Conservation (phyloP, 2,113 vertebrate species). For the Pleuronectes platessa region DNA sequence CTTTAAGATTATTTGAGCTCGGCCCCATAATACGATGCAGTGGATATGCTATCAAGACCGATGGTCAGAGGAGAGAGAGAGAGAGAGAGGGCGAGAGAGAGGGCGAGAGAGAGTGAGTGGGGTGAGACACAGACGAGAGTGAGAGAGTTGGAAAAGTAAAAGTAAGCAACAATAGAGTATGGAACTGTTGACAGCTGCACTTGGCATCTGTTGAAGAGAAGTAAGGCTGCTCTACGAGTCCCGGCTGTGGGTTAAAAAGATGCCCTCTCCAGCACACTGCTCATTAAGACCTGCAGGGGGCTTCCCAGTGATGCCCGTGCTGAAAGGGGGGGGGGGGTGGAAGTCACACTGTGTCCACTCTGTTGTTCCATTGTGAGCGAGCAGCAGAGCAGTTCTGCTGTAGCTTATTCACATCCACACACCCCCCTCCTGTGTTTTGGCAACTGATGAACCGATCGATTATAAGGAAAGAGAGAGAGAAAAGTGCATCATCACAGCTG, state of each 20-base stretch:
- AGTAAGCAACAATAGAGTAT: constrained; percentile 75
- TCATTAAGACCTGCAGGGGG: constrained; percentile 90
- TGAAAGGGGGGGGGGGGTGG: constrained; percentile 67
- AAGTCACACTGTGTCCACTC: constrained; percentile 70
- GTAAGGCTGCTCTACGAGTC: constrained; percentile 88
- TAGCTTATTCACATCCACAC: constrained; percentile 70
- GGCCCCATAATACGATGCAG: constrained; percentile 55
- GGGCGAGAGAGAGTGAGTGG: constrained; percentile 7
- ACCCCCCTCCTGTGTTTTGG: constrained; percentile 36
- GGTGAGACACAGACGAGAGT: constrained; percentile 23
- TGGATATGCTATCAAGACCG: constrained; percentile 50
- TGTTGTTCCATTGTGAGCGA: constrained; percentile 80
- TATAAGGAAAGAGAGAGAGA: constrained; percentile 24
- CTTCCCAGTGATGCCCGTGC: constrained; percentile 83
- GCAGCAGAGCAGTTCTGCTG: constrained; percentile 81
- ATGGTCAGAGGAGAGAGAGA: constrained; percentile 28
- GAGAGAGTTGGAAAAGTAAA: constrained; percentile 53
- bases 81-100: constrained; percentile 1
- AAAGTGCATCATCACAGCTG: constrained; percentile 18
- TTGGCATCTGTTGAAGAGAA: constrained; percentile 92
- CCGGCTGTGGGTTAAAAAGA: constrained; percentile 93
- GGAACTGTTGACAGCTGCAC: constrained; percentile 90
- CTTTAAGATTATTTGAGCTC: constrained; percentile 58
- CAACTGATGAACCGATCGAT: constrained; percentile 24
- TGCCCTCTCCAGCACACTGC: constrained; percentile 89